Conservation (phyloP, 2,797 vertebrate species). For the Eulemur rubriventer region DNA sequence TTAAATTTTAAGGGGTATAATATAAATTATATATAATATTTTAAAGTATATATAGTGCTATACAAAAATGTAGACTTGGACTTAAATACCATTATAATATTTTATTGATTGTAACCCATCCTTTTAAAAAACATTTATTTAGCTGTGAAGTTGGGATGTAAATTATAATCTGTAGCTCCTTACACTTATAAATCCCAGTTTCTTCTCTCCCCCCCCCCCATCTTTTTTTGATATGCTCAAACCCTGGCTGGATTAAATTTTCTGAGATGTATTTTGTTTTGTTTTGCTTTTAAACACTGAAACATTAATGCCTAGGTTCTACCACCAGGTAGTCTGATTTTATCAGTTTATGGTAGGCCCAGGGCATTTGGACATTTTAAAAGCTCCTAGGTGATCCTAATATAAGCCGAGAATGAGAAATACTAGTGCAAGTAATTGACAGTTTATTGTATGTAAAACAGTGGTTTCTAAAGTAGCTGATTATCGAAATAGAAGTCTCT, state of each 20-base stretch:
- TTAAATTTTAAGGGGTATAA: neutral
- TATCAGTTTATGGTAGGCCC: neutral
- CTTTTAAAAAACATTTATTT: neutral
- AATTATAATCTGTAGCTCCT: neutral
- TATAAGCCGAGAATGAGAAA: neutral
- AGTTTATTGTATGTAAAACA: neutral
- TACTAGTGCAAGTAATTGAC: neutral
- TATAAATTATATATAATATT: neutral
- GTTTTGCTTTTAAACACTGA: neutral
- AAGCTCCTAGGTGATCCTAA: neutral
- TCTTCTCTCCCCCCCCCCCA: rapidly evolving
- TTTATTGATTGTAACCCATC: neutral
- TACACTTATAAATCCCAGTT: too few species aligned
- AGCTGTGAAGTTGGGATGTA: neutral
- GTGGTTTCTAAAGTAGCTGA: neutral
- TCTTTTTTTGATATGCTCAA: neutral
- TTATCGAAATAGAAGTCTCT: neutral
- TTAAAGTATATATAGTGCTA: neutral
- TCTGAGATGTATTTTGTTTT: neutral
- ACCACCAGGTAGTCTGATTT: neutral
- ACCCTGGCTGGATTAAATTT: neutral
- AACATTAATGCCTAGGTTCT: neutral
- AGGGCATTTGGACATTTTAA: neutral
- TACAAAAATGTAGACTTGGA: neutral
- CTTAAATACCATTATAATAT: neutral